Evolutionary conservation across 2,113 vertebrate genomes (phyloP).

Genomic region (Sclerurus mexicanus): DNA sequence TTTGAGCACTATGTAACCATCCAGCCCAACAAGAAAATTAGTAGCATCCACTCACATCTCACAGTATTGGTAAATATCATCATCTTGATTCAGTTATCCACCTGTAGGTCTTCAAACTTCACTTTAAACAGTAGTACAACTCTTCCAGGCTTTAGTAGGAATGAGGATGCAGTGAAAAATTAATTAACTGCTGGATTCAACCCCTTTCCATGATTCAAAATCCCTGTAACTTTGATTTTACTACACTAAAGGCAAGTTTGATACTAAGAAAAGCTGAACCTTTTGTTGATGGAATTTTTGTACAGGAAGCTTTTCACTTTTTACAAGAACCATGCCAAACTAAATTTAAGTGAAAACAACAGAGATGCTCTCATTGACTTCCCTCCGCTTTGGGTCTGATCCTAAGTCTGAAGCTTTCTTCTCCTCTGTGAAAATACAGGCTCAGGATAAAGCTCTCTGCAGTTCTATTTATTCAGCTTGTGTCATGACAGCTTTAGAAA

Average conservation of each 20-base stretch:
- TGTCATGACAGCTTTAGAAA: conserved; percentile 27
- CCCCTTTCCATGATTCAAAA: not conserved
- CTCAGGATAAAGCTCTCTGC: not conserved
- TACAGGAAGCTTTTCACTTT: not conserved
- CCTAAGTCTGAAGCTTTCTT: not conserved
- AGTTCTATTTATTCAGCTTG: conserved; percentile 51
- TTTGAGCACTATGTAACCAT: not conserved
- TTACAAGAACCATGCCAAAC: not conserved
- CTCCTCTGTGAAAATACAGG: not conserved
- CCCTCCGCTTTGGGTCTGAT: not conserved
- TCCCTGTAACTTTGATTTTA: not conserved
- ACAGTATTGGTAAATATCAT: not conserved
- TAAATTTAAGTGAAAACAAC: not conserved
- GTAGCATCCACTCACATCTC: not conserved
- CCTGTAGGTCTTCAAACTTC: not conserved
- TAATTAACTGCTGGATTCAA: not conserved
- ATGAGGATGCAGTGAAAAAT: not conserved
- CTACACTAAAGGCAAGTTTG: not conserved
- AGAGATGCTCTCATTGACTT: not conserved
- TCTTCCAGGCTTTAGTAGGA: not conserved
- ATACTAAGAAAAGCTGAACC: not conserved
- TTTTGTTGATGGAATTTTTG: not conserved
- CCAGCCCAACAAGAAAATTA: not conserved
- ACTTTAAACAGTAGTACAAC: not conserved
- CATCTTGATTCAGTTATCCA: not conserved